phyloP scores from a whole-genome alignment of 2,888 invertebrate species.

The Lydus trimaculatus region DNA sequence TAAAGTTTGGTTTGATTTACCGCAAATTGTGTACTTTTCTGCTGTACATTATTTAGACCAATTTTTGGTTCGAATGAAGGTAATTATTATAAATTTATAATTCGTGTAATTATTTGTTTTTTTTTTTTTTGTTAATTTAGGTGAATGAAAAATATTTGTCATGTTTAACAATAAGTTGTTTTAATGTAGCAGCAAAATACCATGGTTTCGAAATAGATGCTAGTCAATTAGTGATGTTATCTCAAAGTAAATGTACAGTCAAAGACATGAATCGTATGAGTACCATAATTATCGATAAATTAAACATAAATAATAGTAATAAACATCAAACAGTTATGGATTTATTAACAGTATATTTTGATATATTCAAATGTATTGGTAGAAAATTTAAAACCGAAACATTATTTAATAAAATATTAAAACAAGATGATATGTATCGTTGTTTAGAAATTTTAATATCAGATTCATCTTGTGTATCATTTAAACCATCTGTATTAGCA shows the following conservation, averaged over 20 bases:
- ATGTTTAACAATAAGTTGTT: conserved; percentile 86
- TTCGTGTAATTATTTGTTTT: conserved; percentile 11
- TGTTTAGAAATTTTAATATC: conserved; percentile 78
- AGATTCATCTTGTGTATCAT: conserved; percentile 77
- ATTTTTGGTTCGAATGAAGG: conserved; percentile 85
- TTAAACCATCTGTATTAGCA: conserved; percentile 78
- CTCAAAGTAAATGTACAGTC: conserved; percentile 82
- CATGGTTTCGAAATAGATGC: conserved; percentile 68
- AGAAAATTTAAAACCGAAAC: conserved; percentile 64
- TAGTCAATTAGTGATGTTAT: conserved; percentile 71
- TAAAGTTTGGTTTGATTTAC: conserved; percentile 86
- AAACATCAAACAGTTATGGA: conserved; percentile 68
- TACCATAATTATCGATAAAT: conserved; percentile 78
- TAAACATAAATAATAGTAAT: conserved; percentile 69
- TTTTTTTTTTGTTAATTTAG: conserved; percentile 44
- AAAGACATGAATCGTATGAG: conserved; percentile 90
- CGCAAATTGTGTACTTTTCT: conserved; percentile 78
- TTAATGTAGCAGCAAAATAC: conserved; percentile 81
- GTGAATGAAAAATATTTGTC: conserved; percentile 83
- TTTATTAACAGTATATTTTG: conserved; percentile 73
- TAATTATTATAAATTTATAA: conserved; percentile 52
- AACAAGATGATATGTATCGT: conserved; percentile 54
- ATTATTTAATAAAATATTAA: conserved; percentile 63
- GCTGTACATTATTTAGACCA: conserved; percentile 77
- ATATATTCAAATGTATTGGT: conserved; percentile 67